Evolutionary conservation across 2,113 vertebrate species (phyloP).

Genomic region (Ctenomys sociabilis): DNA sequence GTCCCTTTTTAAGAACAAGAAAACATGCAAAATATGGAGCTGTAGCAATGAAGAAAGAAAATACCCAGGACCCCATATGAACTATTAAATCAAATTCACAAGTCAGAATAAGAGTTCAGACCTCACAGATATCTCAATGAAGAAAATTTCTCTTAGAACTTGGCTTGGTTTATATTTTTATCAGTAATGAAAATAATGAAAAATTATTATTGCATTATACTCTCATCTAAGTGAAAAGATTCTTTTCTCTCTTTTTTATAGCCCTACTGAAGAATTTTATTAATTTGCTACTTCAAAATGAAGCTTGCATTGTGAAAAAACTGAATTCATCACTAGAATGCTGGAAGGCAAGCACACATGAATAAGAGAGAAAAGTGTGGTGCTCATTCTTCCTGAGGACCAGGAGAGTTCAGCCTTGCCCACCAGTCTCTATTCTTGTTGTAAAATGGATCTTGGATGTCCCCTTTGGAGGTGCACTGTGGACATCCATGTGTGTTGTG

Average conservation of each 20-base stretch:
- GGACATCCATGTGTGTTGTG: neutral
- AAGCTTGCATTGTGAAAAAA: neutral
- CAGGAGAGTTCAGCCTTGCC: neutral
- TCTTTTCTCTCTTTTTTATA: slow-evolving; percentile 8
- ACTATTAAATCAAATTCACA: neutral
- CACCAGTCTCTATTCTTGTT: neutral
- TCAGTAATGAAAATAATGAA: slow-evolving; percentile 47
- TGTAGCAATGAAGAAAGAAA: slow-evolving; percentile 25
- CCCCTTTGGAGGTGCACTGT: neutral
- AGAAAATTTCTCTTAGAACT: slow-evolving; percentile 21
- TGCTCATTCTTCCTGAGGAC: neutral
- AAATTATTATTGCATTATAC: slow-evolving; percentile 15
- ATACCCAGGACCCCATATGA: neutral
- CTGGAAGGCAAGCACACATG: neutral
- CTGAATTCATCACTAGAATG: neutral
- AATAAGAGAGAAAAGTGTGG: neutral
- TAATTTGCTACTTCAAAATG: slow-evolving; percentile 52
- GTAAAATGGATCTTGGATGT: neutral
- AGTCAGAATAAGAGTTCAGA: neutral
- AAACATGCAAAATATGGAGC: slow-evolving; percentile 59
- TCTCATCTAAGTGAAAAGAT: neutral
- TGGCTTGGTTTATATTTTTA: neutral
- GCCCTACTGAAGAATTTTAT: slow-evolving; percentile 16
- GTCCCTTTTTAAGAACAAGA: slow-evolving; percentile 49
- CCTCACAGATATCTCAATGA: neutral